Evolutionary conservation across 2,797 vertebrate genomes (phyloP).

Genomic region (Oreochromis grahami): DNA sequence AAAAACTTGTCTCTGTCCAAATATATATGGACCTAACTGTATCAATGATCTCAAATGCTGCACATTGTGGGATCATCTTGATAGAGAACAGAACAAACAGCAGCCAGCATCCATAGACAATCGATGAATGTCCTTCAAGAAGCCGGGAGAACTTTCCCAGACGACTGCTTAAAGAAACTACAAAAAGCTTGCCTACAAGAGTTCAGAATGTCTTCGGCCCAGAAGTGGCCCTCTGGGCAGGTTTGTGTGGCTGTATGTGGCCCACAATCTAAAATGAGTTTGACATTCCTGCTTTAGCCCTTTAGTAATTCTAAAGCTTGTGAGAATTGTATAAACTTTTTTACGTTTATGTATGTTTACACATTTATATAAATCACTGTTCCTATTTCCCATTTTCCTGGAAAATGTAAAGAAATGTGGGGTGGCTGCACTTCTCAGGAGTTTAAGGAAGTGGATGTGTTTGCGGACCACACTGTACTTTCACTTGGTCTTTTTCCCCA

Average conservation of each 20-base stretch:
- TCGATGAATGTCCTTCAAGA: neutral
- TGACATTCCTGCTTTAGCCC: neutral
- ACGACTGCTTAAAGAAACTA: neutral
- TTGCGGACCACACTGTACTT: neutral
- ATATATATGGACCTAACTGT: neutral
- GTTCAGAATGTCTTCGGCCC: neutral
- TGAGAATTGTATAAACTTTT: rapidly evolving
- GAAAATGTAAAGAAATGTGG: neutral
- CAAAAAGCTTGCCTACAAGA: rapidly evolving
- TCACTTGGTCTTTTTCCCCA: neutral
- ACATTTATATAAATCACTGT: neutral
- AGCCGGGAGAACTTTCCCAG: neutral
- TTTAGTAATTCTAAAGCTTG: neutral
- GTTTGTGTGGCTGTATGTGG: neutral
- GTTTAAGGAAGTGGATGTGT: neutral
- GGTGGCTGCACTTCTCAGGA: neutral
- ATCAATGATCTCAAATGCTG: neutral
- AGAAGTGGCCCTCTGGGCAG: neutral
- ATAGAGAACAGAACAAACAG: neutral
- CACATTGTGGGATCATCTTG: neutral
- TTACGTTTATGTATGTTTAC: neutral
- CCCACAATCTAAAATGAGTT: neutral
- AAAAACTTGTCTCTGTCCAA: neutral
- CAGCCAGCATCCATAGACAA: neutral
- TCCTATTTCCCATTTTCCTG: neutral